These are phyloP conservation scores for Patella vulgata DNA, from an alignment of 1,140 invertebrate genomes.

Conservation along the genomic window DNA sequence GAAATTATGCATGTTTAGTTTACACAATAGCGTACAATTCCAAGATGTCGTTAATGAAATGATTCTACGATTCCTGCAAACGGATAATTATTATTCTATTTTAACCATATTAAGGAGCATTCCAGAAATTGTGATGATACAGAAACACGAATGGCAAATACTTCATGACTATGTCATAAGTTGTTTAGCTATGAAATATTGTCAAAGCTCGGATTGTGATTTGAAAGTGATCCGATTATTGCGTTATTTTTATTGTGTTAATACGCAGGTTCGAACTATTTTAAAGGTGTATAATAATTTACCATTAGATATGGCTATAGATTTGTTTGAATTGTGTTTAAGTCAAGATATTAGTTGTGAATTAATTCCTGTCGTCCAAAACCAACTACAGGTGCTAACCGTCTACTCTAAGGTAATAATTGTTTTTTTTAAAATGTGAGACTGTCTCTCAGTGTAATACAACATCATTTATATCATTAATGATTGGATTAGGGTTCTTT, in stretches of 20 bases:
- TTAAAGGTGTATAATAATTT: constrained; percentile 45
- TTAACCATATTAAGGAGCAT: constrained; percentile 49
- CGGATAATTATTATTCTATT: constrained; percentile 49
- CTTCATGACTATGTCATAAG: constrained; percentile 55
- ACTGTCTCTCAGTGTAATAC: not conserved
- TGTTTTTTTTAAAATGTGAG: not conserved
- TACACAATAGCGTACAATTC: constrained; percentile 50
- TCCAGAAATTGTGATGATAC: constrained; percentile 38
- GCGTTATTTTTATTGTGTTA: constrained; percentile 33
- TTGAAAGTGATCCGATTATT: constrained; percentile 27
- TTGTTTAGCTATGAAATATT: constrained; percentile 31
- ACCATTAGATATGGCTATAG: constrained; percentile 49
- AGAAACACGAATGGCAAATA: constrained; percentile 37
- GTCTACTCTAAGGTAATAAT: constrained; percentile 49
- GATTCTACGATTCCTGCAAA: constrained; percentile 41
- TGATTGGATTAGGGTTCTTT: too few relatives aligned
- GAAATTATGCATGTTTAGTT: constrained; percentile 55
- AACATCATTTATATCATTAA: not conserved
- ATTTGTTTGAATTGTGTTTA: constrained; percentile 51
- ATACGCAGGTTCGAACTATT: constrained; percentile 46
- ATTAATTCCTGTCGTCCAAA: constrained; percentile 30
- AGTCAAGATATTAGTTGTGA: constrained; percentile 20
- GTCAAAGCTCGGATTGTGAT: constrained; percentile 1
- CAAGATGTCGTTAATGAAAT: constrained; percentile 42
- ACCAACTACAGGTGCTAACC: constrained; percentile 44